phyloP scores from a whole-genome alignment of 2,113 vertebrate genomes.

The Crotalus helleri region DNA sequence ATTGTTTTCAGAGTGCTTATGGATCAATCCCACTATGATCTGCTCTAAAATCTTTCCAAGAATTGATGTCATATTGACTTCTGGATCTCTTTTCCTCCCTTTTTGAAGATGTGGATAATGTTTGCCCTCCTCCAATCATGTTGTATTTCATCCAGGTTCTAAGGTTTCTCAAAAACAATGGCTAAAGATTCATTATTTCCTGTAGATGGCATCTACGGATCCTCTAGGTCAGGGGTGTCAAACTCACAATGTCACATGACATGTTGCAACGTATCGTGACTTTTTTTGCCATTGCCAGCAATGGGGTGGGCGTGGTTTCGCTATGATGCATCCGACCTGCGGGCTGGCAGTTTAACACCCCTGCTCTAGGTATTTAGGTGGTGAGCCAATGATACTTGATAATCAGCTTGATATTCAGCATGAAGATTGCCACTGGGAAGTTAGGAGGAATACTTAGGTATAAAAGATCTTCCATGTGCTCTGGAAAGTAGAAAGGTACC shows the following conservation, averaged over 20 bases:
- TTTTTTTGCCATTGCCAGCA: too few relatives aligned
- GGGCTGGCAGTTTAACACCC: too few relatives aligned
- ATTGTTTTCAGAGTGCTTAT: neutral
- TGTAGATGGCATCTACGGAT: neutral
- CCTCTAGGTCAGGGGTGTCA: neutral
- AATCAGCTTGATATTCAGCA: neutral
- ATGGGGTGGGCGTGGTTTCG: too few relatives aligned
- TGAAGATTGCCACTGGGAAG: neutral
- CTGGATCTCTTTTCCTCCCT: neutral
- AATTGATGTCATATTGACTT: neutral
- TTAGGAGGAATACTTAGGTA: neutral
- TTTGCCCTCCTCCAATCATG: neutral
- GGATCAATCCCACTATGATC: neutral
- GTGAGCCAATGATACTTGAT: neutral
- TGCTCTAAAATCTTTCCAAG: neutral
- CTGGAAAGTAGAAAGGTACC: neutral
- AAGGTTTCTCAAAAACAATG: neutral
- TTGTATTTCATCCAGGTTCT: neutral
- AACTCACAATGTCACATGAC: too few relatives aligned
- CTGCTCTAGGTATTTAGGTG: neutral
- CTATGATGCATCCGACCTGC: too few relatives aligned
- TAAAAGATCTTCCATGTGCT: neutral
- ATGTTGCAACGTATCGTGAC: too few relatives aligned
- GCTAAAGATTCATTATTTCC: neutral
- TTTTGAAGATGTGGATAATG: neutral